Base-by-base conservation (phyloP, 2,888 invertebrate species). In the Caenorhabditis sp. region DNA sequence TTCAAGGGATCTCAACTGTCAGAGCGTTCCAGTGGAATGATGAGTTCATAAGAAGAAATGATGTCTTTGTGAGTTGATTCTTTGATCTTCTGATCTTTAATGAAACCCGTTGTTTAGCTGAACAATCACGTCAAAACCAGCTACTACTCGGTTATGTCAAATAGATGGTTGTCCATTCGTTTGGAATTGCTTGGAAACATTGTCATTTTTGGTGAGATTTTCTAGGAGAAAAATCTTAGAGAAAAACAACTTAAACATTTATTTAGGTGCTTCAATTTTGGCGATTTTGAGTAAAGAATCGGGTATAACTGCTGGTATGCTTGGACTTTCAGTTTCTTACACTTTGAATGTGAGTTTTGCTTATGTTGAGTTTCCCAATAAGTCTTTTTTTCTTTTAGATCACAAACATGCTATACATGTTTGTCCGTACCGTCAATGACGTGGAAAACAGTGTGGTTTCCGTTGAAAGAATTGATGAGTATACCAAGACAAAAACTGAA, bases 381-480 rank as follows among this genome's bases (percentile, higher is more conserved):
- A 18, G n/a, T 32, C 26, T n/a, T 18, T 61, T 47, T 85, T 26
- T 92, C 32, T 32, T 32, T 32, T 9, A 96, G 96, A 95, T 96
- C 78, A 98, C 98, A 0, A 96, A 96, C 94, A 96, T 96, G 0
- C 93, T 98, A 55, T 98, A 97, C 93, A 97, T 97, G 96, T 93
- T 98, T 88, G 97, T 98, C 24, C 94, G 97, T 85, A 97, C 97
- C 96, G 96, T 96, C 0, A 96, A 96, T 1, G 98, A 98, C 91
- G 95, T 98, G 40, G 98, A 98, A 93, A 97, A 97, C 0, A 98
- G 98, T 92, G 97, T 98, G 88, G 97, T 98, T 0, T 96, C 97
- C 2, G 97, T 98, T 0, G 98, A 98, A 93, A 94, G 98, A 92
- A 85, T 91, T 15, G 86, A 86, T 24, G 90, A 90, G 44, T 91